A percentile compares a stretch with the other conserved stretches of the same genome.
Evolutionary conservation across 53 echinoderm and acorn worm genomes (phyloP).

Genomic region (Glandiceps talaboti): DNA sequence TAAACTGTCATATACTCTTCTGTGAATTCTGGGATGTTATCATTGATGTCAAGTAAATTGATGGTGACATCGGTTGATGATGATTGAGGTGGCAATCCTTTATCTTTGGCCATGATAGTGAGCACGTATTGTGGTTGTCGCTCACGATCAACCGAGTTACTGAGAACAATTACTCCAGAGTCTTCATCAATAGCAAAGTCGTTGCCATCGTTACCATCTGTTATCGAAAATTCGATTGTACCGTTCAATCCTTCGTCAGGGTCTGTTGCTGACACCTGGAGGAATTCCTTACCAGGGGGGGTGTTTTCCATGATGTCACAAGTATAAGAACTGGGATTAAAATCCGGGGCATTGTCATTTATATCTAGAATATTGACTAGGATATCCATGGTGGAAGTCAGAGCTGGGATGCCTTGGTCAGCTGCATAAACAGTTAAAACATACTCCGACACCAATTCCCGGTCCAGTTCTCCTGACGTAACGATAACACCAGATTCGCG

Average conservation of each 20-base stretch:
- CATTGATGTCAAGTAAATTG: conserved; percentile 60
- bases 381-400: conserved; percentile 55
- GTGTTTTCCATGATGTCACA: conserved; percentile 42
- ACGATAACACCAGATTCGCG: conserved; percentile 7
- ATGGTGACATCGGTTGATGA: conserved; percentile 38
- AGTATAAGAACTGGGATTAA: conserved; percentile 32
- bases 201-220: conserved; percentile 40
- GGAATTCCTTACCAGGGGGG: conserved; percentile 71
- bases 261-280: conserved; percentile 56
- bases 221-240: conserved; percentile 47
- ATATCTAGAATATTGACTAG: conserved; percentile 44
- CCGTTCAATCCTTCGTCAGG: conserved; percentile 61
- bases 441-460: conserved; percentile 36
- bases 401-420: conserved; percentile 60
- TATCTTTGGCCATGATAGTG: conserved; percentile 70
- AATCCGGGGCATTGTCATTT: conserved; percentile 67
- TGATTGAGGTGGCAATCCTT: conserved; percentile 38
- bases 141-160: conserved; percentile 51
- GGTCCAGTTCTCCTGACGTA: conserved; percentile 57
- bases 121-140: conserved; percentile 36
- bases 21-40: conserved; percentile 60
- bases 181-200: conserved; percentile 44
- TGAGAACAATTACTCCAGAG: conserved; percentile 51
- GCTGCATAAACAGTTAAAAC: conserved; percentile 48
- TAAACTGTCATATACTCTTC: conserved; percentile 25